Evolutionary conservation across 2,113 vertebrate genomes (phyloP), one percentile per base, ranked within the genome.

Genomic region (Sinocyclocheilus anophthalmus): DNA sequence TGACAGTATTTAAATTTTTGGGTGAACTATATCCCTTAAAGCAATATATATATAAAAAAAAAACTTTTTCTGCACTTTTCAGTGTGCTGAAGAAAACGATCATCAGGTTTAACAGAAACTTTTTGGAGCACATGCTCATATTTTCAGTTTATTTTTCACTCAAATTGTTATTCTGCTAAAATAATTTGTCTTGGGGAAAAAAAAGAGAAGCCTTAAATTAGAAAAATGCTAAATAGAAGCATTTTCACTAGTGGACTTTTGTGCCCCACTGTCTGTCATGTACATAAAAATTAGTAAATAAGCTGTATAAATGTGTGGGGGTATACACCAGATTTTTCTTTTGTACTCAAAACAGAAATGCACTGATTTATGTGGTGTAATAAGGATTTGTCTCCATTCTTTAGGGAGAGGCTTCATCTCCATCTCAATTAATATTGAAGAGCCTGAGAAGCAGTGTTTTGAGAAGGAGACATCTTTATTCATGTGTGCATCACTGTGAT

Each of bases 401-500:
- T 86, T 48, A 84, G 69, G 42, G 73, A 72, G 65, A 87, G 59
- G 83, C 72, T 83, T 77, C 13, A 14, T 65, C 86, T 89, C 89
- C 50, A 26, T 89, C 90, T 93, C 91, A 92, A 93, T 93, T 92
- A 92, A 88, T 77, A 67, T 85, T 88, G 81, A 69, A 88, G 89
- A 81, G 77, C 33, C 69, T 84, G 84, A 76, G 57, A 91, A 88
- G 87, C 91, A 87, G 91, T 82, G 83, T 76, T 69, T 79, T 88
- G 80, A 88, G 87, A 70, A 88, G 67, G 85, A 90, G 87, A 89
- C 88, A 92, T 93, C 90, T 93, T 94, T 93, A 93, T 94, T 94
- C 92, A 94, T 93, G 76, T 84, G 81, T 84, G 90, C 87, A 90
- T 90, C 90, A 84, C 87, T 70, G 84, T 92, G 93, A 94, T 92